These are phyloP conservation scores for Cydia strobilella DNA, from an alignment of 1,140 invertebrate genomes.

Conservation along the genomic window DNA sequence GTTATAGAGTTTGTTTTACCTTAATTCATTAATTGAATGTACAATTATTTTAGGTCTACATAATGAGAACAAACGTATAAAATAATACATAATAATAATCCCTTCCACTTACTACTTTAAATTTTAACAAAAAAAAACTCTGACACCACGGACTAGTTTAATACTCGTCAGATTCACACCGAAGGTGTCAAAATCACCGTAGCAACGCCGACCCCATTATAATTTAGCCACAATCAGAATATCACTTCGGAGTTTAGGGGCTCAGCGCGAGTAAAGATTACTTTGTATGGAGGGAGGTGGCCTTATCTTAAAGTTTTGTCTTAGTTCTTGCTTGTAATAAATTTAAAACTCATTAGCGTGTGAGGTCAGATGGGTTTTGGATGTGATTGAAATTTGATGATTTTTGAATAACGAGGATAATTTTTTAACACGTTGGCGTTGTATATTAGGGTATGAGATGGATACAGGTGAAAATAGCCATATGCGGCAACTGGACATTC, in stretches of 20 bases:
- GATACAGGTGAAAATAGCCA: too few species aligned
- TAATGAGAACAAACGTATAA: too few species aligned
- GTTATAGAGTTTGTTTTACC: too few species aligned
- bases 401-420: neutral
- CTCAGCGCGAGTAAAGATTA: conserved; percentile 52
- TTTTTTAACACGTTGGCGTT: neutral
- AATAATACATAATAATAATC: too few species aligned
- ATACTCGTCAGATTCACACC: neutral
- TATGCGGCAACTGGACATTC: too few species aligned
- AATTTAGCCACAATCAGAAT: conserved; percentile 32
- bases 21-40: too few species aligned
- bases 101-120: too few species aligned
- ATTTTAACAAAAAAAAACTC: too few species aligned
- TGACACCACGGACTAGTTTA: neutral
- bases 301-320: conserved; percentile 68
- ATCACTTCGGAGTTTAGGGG: conserved; percentile 46
- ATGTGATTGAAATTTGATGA: conserved; percentile 10
- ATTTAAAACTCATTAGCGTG: conserved; percentile 33
- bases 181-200: conserved; percentile 19
- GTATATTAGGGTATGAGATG: too few species aligned
- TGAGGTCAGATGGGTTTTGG: conserved; percentile 25
- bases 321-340: conserved; percentile 57
- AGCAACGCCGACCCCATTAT: conserved; percentile 27
- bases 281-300: conserved; percentile 53
- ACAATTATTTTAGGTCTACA: too few species aligned